Conservation (phyloP, 2,797 vertebrate species). For the Rallus crepitans region DNA sequence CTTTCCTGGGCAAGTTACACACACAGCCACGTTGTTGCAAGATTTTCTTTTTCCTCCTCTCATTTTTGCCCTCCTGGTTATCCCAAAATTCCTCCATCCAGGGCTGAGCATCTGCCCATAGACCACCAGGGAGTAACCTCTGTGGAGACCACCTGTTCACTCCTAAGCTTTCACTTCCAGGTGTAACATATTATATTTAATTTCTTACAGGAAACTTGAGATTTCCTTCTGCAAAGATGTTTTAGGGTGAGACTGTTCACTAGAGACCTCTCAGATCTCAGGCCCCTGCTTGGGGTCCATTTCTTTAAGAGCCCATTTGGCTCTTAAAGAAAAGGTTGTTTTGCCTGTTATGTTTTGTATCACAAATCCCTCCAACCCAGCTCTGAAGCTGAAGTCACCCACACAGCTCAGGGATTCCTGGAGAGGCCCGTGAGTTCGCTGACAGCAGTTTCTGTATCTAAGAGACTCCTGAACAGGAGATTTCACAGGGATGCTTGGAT, state of each 20-base stretch:
- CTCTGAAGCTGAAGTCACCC: not conserved
- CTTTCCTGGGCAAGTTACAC: not conserved
- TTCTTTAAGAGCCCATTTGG: not conserved
- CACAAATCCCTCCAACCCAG: not conserved
- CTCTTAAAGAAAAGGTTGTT: not conserved
- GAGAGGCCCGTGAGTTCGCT: not conserved
- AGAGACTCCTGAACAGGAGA: not conserved
- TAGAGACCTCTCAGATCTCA: not conserved
- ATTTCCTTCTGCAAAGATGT: not conserved
- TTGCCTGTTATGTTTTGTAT: not conserved
- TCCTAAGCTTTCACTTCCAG: not conserved
- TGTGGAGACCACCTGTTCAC: not conserved
- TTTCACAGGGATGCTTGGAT: not conserved
- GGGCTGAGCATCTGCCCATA: not conserved
- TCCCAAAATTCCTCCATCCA: accelerated
- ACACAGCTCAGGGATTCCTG: not conserved
- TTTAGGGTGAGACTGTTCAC: not conserved
- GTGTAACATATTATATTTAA: not conserved
- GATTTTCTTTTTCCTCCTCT: not conserved
- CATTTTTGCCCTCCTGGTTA: not conserved
- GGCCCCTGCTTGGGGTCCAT: not conserved
- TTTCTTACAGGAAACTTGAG: not conserved
- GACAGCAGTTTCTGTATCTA: not conserved
- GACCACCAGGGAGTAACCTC: not conserved
- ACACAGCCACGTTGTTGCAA: not conserved